These are phyloP conservation scores for Steatornis caripensis DNA, from an alignment of 2,113 vertebrate genomes.

Conservation along the genomic window DNA sequence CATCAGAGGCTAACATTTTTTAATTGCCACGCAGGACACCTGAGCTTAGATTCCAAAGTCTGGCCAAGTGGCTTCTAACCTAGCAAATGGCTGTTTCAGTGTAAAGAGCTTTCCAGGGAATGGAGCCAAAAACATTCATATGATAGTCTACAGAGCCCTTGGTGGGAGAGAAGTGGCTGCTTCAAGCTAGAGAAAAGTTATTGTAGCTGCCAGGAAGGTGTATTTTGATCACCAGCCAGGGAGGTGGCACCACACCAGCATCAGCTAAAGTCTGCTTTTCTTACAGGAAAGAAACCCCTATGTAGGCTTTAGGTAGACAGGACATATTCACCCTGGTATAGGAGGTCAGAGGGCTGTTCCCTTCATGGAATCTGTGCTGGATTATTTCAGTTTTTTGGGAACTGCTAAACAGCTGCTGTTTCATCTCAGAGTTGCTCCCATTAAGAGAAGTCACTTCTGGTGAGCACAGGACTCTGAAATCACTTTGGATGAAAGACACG, in stretches of 20 bases:
- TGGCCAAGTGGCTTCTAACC: background rate
- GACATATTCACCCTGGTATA: background rate
- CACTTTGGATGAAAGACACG: background rate
- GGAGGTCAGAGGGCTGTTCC: background rate
- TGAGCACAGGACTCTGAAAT: background rate
- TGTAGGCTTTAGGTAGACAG: background rate
- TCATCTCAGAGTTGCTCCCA: background rate
- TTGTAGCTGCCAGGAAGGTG: background rate
- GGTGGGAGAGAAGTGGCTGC: background rate
- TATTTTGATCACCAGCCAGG: background rate
- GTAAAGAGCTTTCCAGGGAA: background rate
- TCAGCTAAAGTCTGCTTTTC: background rate
- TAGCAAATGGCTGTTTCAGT: background rate
- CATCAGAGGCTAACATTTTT: background rate
- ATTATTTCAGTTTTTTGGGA: background rate
- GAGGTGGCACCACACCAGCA: background rate
- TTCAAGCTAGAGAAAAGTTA: background rate
- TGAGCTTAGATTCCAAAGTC: background rate
- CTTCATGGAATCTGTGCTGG: background rate
- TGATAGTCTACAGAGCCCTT: background rate
- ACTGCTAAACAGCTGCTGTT: background rate
- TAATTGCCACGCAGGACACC: background rate
- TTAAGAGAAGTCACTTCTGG: background rate
- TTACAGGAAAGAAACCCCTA: background rate
- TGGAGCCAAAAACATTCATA: background rate